Base-by-base conservation (phyloP, 2,888 invertebrate genomes). In the Drosophila mimica region DNA sequence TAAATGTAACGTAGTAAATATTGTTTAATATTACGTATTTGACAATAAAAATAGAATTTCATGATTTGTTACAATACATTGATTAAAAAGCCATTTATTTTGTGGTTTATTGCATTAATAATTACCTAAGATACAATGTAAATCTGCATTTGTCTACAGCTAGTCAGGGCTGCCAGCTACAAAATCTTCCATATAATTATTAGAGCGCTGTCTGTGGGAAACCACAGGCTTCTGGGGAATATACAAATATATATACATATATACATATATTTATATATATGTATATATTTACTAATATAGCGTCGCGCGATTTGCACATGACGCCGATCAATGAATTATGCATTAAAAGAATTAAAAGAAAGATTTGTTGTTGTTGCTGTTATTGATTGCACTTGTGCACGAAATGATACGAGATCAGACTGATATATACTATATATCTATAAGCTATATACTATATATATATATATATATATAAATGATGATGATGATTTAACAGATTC, bases 221-320 rank as follows among this genome's bases (percentile, higher is more conserved):
- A 76, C 51, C 56, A 75, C 83, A 58, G 61, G 52, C 59, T 69
- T 72, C 56, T 56, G 49, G 61, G 58, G 62, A 73, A 76, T 67
- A 60, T 63, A 68, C 58, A 61, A 68, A 49, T 46, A 64, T 13
- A 54, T 43, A 13, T 30, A 30, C 6, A 33, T 33, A 33, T 15
- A 34, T 40, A 28, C 30, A 31, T 49, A 38, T 51, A 49, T 13
- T 74, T 68, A 61, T 59, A 67, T 54, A 62, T 59, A 67, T 52
- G 52, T 67, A 59, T 43, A 62, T 36, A 31, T 7, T 31, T 36
- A 31, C 15, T 34, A 17, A 20, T 25, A 43, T 31, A 43, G 46
- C 34, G 68, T 85, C 76, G 61, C 81, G 67, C 79, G 77, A 82
- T 71, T 74, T 70, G 61, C 74, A 80, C 82, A 77, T 79, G 83